Evolutionary conservation across 1,140 invertebrate species (phyloP).

Genomic region (Drosophila parabipectinata): DNA sequence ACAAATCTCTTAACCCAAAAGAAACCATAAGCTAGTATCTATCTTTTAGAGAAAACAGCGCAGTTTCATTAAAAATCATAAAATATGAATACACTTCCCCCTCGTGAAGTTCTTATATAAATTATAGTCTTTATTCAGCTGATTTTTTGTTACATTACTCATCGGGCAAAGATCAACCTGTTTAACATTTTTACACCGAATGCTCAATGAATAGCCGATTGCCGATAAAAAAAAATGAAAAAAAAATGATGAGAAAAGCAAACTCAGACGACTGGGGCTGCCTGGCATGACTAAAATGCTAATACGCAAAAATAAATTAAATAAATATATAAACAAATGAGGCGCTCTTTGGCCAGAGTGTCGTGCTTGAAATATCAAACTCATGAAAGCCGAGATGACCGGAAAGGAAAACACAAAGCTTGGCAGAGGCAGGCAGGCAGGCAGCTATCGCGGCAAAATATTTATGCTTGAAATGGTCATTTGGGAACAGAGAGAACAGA

Average conservation of each 20-base stretch:
- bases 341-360: conserved; percentile 16
- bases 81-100: neutral
- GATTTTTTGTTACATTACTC: conserved; percentile 29
- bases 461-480: conserved; percentile 43
- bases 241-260: neutral
- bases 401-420: conserved; percentile 46
- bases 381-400: conserved; percentile 33
- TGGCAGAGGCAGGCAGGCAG: neutral
- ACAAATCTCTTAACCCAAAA: conserved; percentile 7
- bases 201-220: conserved; percentile 47
- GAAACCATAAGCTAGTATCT: neutral
- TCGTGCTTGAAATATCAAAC: conserved; percentile 51
- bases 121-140: conserved; percentile 17
- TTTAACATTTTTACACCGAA: conserved; percentile 69
- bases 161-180: conserved; percentile 55
- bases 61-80: neutral
- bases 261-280: conserved; percentile 43
- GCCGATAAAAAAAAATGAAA: too few species aligned
- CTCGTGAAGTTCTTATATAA: conserved; percentile 1
- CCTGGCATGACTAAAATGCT: conserved; percentile 72
- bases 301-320: conserved; percentile 57
- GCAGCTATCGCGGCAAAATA: conserved; percentile 3
- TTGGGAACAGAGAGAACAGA: conserved; percentile 11
- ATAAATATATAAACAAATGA: conserved; percentile 46
- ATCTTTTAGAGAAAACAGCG: neutral